Evolutionary conservation across 2,888 invertebrate genomes (phyloP).

Genomic region (Hartigia nigra): DNA sequence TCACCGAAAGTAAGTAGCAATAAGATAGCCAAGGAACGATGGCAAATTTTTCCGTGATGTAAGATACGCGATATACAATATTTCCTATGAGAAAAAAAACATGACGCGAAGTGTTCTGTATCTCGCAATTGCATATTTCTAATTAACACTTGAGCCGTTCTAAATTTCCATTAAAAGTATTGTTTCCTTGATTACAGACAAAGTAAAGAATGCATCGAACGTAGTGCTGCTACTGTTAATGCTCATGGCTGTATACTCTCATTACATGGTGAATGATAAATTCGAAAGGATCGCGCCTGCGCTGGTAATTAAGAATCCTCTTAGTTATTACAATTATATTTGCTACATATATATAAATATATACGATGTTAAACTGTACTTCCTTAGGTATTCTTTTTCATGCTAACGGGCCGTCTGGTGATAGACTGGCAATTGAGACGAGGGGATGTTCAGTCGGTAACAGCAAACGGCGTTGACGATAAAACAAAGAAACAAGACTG

Average conservation of each 20-base stretch:
- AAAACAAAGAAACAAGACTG: constrained; percentile 68
- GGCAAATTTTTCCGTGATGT: no score
- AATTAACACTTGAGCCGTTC: neutral
- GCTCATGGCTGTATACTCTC: constrained; percentile 91
- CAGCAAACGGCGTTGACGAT: constrained; percentile 66
- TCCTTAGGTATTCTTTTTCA: constrained; percentile 81
- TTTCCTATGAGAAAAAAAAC: no score
- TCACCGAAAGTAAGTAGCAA: no score
- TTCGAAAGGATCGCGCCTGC: constrained; percentile 92
- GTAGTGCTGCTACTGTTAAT: constrained; percentile 84
- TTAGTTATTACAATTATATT: neutral
- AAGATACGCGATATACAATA: no score
- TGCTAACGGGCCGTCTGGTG: constrained; percentile 89
- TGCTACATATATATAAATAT: neutral
- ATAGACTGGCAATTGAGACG: constrained; percentile 78
- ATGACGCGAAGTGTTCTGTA: neutral
- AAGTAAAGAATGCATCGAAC: constrained; percentile 91
- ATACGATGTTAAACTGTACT: neutral
- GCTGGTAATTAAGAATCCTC: constrained; percentile 70
- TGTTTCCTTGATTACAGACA: constrained; percentile 73
- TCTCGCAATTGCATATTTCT: neutral
- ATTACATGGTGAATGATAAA: constrained; percentile 91
- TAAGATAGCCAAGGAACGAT: no score
- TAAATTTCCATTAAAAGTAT: neutral
- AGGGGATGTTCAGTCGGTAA: constrained; percentile 61